Evolutionary conservation across 2,113 vertebrate species (phyloP), one percentile per base, ranked within the genome.

Genomic region (Balaenoptera acutorostrata): DNA sequence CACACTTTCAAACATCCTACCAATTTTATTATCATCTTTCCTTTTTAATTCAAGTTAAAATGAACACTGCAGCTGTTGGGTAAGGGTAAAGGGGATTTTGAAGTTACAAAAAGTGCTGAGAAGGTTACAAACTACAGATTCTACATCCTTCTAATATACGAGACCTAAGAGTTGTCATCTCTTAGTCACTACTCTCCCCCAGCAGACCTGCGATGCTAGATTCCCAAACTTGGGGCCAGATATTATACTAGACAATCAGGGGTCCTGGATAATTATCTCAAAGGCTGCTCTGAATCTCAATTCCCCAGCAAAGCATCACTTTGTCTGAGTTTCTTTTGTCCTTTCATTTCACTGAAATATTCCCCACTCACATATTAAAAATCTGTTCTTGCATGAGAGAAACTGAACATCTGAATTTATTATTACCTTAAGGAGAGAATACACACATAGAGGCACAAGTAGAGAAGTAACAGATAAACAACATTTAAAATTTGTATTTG

Each of bases 401-500:
- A 95, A 83, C 29, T 55, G 55, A 92, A 64, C 63, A 61, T 83
- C 39, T 88, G 86, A 93, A 66, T 52, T 2, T 46, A 52, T 92
- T 80, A 88, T 84, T 91, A 77, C 71, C 36, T 88, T 93, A 84
- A 96, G 61, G 78, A 88, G 72, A 87, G 77, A 93, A 93, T 72
- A 82, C 64, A 92, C 71, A 94, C 85, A 88, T 81, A 86, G 77
- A 83, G 49, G 61, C 61, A 36, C 44, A 55, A 86, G 77, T 31
- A 64, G 52, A 86, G 72, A 77, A 92, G 12, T 81, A 96, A 86
- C 57, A 95, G 84, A 84, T 96, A 96, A 96, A 96, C 90, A 97
- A 95, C 61, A 71, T 74, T 97, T 94, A 87, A 80, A 71, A 84
- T 95, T 90, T 98, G 94, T 87, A 96, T 97, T 92, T 95, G 93